Base-by-base conservation (phyloP, 2,113 vertebrate species). In the Dunckerocampus dactyliophorus region DNA sequence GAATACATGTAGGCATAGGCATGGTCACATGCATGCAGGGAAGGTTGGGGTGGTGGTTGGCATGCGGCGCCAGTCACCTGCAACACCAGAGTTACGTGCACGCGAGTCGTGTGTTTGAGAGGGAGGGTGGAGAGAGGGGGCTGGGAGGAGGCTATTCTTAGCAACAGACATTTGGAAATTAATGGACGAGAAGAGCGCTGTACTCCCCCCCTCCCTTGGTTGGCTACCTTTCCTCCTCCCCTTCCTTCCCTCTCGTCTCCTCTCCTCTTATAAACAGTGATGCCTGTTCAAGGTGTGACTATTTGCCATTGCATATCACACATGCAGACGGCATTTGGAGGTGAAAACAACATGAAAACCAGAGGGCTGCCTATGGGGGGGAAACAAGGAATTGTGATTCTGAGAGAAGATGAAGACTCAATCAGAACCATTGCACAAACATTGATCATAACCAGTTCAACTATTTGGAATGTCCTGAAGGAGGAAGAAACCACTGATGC, bases 131-230 rank as follows among this genome's bases (percentile, higher is more conserved):
- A 59, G 63, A 47, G 47, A 42, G 31, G 31, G 31, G 31, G 31
- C 31, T 34, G 56, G 70, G 62, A 52, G 65, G 60, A 53, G 65
- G 78, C 89, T 89, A 90, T 88, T 90, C 79, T 88, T 88, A 88
- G 87, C 77, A 79, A 73, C 83, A 89, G 84, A 88, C 86, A 85
- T 87, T 88, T 88, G 77, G 64, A 87, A 89, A 90, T 89, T 83
- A 91, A 89, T 89, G 83, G 82, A 89, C 69, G 75, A 82, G 83
- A 75, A 86, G 84, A 80, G 75, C 71, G 74, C 61, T 65, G n/a
- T 59, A 13, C 48, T 66, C n/a, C 52, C 42, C 34, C 37, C 61
- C 16, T 11, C 28, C 34, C 39, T n/a, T 13, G 8, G 47, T 60
- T 42, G 37, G 21, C 54, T 24, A 19, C 14, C 53, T 59, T 43